These are phyloP conservation scores for Perodicticus potto DNA, from an alignment of 2,797 vertebrate species.

Conservation along the genomic window DNA sequence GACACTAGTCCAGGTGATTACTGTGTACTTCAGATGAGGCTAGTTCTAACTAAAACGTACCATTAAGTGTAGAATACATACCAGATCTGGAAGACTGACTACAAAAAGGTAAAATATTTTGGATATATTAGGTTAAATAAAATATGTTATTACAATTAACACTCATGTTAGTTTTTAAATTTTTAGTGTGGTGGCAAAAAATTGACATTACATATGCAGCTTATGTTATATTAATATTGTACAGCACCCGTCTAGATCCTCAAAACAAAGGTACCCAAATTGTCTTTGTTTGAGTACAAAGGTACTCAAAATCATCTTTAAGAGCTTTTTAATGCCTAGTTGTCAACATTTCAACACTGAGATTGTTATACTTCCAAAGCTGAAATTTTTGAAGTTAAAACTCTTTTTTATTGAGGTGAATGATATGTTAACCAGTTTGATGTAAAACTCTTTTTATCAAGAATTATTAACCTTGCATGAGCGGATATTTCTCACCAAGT, in stretches of 20 bases:
- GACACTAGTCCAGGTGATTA: background rate
- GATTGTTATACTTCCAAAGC: background rate
- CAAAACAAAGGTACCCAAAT: background rate
- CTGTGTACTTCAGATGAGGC: background rate
- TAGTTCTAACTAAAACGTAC: background rate
- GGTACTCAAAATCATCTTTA: background rate
- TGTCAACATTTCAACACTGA: background rate
- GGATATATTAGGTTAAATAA: background rate
- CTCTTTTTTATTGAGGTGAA: background rate
- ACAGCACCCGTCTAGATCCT: background rate
- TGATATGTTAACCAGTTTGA: too few relatives aligned
- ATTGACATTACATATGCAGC: background rate
- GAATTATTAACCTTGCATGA: background rate
- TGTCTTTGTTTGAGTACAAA: background rate
- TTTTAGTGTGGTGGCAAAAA: background rate
- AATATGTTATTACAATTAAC: background rate
- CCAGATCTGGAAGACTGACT: background rate
- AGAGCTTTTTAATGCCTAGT: background rate
- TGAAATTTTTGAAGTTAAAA: conserved; percentile 2
- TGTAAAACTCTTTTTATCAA: background rate
- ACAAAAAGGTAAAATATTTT: background rate
- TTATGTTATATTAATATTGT: background rate
- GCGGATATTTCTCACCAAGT: background rate
- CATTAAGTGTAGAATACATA: background rate
- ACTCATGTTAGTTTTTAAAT: background rate